These are phyloP conservation scores for Zaprionus inermis DNA, from an alignment of 1,140 invertebrate genomes.

Conservation along the genomic window DNA sequence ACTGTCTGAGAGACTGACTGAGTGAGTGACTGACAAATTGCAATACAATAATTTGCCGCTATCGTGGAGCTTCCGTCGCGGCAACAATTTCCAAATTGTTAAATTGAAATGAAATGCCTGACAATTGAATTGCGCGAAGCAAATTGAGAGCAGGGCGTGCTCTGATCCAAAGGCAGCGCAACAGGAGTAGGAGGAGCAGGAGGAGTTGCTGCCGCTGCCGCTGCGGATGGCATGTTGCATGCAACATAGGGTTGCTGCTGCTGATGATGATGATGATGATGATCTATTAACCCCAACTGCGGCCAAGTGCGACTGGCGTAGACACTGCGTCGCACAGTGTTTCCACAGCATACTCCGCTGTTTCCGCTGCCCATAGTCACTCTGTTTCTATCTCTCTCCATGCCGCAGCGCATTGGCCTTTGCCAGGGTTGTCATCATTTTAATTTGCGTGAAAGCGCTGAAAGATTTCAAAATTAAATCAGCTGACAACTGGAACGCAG, in stretches of 20 bases:
- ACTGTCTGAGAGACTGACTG: constrained; percentile 17
- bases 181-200: neutral
- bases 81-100: constrained; percentile 70
- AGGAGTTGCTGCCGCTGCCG: neutral
- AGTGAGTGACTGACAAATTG: constrained; percentile 37
- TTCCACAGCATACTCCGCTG: constrained; percentile 17
- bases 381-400: neutral
- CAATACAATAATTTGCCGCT: constrained; percentile 55
- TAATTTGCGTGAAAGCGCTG: constrained; percentile 71
- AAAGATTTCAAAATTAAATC: constrained; percentile 80
- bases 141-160: constrained; percentile 52
- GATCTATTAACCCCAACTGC: constrained; percentile 64
- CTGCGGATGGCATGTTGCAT: neutral
- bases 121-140: constrained; percentile 73
- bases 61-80: constrained; percentile 39
- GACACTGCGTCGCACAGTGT: constrained; percentile 22
- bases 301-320: constrained; percentile 29
- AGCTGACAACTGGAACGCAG: constrained; percentile 37
- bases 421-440: constrained; percentile 52
- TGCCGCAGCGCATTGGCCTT: neutral
- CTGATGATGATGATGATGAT: constrained; percentile 38
- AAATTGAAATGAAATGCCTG: constrained; percentile 80
- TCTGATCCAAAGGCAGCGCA: neutral
- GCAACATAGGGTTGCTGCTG: neutral
- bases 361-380: neutral